phyloP scores from a whole-genome alignment of 92 coral and sea anemone species.

The Epizoanthus scotinus region DNA sequence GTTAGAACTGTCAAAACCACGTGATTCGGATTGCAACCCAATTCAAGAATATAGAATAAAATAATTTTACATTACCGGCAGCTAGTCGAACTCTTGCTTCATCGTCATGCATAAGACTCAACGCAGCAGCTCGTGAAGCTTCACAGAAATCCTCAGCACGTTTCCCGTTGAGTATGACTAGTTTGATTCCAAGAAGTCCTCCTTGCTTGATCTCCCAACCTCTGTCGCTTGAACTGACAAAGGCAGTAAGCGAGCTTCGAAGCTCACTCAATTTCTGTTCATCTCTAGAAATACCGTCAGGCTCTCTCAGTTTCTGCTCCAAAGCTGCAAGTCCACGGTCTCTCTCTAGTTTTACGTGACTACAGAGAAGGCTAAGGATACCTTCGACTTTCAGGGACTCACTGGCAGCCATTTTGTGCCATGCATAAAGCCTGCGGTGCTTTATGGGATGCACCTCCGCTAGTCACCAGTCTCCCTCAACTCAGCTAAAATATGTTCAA shows the following conservation, averaged over 20 bases:
- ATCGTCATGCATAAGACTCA: conserved; percentile 82
- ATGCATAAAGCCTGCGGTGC: conserved; percentile 16
- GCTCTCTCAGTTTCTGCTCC: conserved; percentile 63
- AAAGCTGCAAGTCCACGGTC: conserved; percentile 82
- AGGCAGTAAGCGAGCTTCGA: conserved; percentile 53
- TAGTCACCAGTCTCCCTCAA: too few relatives aligned
- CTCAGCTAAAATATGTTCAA: too few relatives aligned
- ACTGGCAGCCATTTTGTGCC: conserved; percentile 56
- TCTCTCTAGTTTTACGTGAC: conserved; percentile 88
- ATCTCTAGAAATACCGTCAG: conserved; percentile 37
- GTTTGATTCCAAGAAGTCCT: conserved; percentile 79
- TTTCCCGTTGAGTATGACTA: conserved; percentile 61
- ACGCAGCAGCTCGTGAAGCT: conserved; percentile 54
- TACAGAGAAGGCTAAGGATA: conserved; percentile 63
- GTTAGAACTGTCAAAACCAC: too few relatives aligned
- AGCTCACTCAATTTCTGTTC: conserved; percentile 55
- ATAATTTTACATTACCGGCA: conserved; percentile 63
- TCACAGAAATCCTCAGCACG: conserved; percentile 71
- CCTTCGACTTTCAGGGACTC: conserved; percentile 41
- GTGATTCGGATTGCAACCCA: too few relatives aligned
- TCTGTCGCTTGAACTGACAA: conserved; percentile 58
- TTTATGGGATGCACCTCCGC: conserved; percentile 11
- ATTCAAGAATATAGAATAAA: too few relatives aligned
- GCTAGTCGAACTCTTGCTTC: conserved; percentile 93
- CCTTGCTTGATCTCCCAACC: conserved; percentile 91